phyloP scores from a whole-genome alignment of 2,797 vertebrate species.

The Sylvia borin region DNA sequence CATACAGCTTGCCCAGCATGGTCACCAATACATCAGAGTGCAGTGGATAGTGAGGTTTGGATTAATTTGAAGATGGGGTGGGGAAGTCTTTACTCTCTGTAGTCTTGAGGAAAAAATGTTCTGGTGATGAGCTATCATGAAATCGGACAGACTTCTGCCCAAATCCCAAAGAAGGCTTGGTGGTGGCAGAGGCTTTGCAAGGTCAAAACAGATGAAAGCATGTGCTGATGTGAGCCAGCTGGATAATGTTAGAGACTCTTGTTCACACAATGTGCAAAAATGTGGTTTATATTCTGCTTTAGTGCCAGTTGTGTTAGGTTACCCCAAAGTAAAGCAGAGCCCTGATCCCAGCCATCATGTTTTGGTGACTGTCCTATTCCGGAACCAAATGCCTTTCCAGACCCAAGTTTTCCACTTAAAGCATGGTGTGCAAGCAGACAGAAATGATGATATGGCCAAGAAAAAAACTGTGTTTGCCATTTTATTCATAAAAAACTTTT shows the following conservation, averaged over 20 bases:
- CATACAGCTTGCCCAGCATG: background rate
- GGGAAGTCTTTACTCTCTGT: background rate
- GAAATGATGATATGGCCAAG: background rate
- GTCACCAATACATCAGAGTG: background rate
- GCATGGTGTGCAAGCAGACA: background rate
- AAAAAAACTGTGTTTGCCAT: conserved; percentile 19
- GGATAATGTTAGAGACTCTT: background rate
- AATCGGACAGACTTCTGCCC: background rate
- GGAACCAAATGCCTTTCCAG: conserved; percentile 4
- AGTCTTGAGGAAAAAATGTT: background rate
- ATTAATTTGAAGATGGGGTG: background rate
- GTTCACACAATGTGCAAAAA: background rate
- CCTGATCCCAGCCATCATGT: background rate
- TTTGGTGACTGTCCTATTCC: background rate
- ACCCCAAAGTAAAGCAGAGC: background rate
- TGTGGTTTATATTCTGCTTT: background rate
- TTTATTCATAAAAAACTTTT: conserved; percentile 71
- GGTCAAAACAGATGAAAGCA: background rate
- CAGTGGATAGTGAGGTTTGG: background rate
- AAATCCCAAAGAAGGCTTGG: background rate
- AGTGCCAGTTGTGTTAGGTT: background rate
- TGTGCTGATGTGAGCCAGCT: background rate
- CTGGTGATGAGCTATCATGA: accelerated
- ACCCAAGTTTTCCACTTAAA: conserved; percentile 19
- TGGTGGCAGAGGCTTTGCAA: background rate